Evolutionary conservation across 35 echinoderm and acorn worm genomes (phyloP).

Genomic region (Heliocidaris tuberculata): DNA sequence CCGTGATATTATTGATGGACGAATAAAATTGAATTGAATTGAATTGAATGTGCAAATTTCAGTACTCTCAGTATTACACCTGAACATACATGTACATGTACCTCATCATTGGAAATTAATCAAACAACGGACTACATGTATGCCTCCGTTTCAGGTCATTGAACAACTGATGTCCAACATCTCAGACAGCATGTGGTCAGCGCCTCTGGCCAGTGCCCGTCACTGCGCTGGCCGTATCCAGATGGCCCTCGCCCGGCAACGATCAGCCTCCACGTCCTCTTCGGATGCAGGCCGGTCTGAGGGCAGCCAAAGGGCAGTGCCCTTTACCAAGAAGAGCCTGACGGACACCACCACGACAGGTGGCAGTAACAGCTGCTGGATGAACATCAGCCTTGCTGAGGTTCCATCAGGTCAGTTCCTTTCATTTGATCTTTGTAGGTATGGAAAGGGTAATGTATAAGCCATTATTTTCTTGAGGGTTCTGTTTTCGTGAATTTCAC

Average conservation of each 20-base stretch:
- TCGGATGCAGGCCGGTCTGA: not conserved
- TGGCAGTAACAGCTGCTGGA: not conserved
- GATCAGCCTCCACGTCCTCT: not conserved
- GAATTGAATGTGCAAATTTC: too few relatives aligned
- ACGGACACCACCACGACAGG: not conserved
- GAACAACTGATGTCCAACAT: conserved; percentile 80
- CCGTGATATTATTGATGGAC: too few relatives aligned
- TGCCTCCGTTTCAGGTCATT: conserved; percentile 47
- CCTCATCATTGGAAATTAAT: too few relatives aligned
- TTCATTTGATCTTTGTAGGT: not conserved
- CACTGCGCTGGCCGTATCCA: conserved; percentile 51
- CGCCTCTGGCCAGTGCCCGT: conserved; percentile 63
- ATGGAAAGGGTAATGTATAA: too few relatives aligned
- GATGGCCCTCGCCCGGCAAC: conserved; percentile 1
- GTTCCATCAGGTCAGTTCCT: not conserved
- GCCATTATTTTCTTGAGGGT: too few relatives aligned
- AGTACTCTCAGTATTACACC: too few relatives aligned
- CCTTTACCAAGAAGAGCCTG: not conserved
- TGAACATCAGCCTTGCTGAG: not conserved
- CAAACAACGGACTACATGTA: too few relatives aligned
- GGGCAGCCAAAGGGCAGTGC: not conserved
- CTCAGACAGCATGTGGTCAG: conserved; percentile 86
- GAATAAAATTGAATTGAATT: too few relatives aligned
- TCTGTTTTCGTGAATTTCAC: too few relatives aligned
- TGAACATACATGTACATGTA: too few relatives aligned